phyloP scores from a whole-genome alignment of 2,888 invertebrate species.

The Melanostoma mellinum region DNA sequence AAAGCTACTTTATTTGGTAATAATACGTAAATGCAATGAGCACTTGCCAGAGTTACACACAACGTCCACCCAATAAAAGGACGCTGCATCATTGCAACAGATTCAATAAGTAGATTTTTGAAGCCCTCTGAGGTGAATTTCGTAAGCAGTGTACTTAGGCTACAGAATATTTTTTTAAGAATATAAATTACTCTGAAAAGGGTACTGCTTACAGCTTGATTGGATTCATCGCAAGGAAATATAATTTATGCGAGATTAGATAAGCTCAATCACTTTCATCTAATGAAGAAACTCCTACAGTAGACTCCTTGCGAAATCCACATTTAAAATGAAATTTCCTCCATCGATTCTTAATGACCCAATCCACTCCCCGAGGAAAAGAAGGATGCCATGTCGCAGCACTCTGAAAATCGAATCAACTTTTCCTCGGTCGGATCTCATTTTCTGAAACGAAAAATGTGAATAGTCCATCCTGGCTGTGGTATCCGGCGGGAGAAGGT shows the following conservation, averaged over 20 bases:
- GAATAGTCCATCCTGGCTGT: slow-evolving; percentile 32
- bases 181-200: neutral
- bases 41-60: slow-evolving; percentile 28
- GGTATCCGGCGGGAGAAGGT: neutral
- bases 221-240: too few relatives aligned
- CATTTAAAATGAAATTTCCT: slow-evolving; percentile 21
- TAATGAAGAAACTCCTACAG: too few relatives aligned
- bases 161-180: neutral
- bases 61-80: slow-evolving; percentile 35
- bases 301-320: neutral
- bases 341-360: slow-evolving; percentile 40
- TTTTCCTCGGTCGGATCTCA: slow-evolving; percentile 44
- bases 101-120: slow-evolving; percentile 55
- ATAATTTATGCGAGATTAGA: too few relatives aligned
- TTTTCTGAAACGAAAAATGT: slow-evolving; percentile 49
- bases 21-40: slow-evolving; percentile 71
- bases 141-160: neutral
- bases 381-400: slow-evolving; percentile 48
- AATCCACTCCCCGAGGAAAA: slow-evolving; percentile 10
- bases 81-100: slow-evolving; percentile 61
- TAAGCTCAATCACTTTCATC: too few relatives aligned
- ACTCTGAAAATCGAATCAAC: slow-evolving; percentile 67
- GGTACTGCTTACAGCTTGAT: too few relatives aligned
- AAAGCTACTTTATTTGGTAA: slow-evolving; percentile 71
- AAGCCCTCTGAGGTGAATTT: slow-evolving; percentile 34